A percentile compares a stretch with the other conserved stretches of the same genome.
These are phyloP conservation scores for Psittacula echo DNA, from an alignment of 2,797 vertebrate species.

Conservation along the genomic window DNA sequence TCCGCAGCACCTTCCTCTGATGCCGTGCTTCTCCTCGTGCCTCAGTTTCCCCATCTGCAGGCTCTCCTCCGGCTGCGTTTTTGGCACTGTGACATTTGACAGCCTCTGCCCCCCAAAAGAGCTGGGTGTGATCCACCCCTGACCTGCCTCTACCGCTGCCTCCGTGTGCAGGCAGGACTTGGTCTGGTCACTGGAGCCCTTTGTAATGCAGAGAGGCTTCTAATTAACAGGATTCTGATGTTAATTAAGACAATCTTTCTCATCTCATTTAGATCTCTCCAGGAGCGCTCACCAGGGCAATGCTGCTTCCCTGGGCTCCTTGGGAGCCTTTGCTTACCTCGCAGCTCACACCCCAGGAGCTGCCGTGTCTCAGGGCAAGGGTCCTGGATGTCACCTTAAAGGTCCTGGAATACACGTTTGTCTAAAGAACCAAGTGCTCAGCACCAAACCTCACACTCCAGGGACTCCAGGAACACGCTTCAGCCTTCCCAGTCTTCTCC, in stretches of 20 bases:
- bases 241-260: constrained; percentile 74
- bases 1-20: not conserved
- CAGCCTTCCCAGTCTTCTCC: not conserved
- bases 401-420: accelerated
- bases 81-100: not conserved
- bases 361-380: not conserved
- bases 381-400: not conserved
- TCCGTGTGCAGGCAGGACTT: not conserved
- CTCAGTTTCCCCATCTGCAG: constrained; percentile 1
- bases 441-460: not conserved
- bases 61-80: not conserved
- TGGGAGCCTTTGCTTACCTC: not conserved
- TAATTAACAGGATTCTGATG: constrained; percentile 67
- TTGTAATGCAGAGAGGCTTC: constrained; percentile 46
- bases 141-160: not conserved
- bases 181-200: constrained; percentile 23
- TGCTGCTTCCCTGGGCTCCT: not conserved
- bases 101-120: not conserved
- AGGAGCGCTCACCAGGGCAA: constrained; percentile 17
- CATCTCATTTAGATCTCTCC: constrained; percentile 46
- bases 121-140: not conserved
- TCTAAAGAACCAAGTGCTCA: not conserved
- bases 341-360: not conserved
- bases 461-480: not conserved
- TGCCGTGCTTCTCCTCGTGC: not conserved